Conservation (phyloP, 2,888 invertebrate species). For the Lochmaea capreae region DNA sequence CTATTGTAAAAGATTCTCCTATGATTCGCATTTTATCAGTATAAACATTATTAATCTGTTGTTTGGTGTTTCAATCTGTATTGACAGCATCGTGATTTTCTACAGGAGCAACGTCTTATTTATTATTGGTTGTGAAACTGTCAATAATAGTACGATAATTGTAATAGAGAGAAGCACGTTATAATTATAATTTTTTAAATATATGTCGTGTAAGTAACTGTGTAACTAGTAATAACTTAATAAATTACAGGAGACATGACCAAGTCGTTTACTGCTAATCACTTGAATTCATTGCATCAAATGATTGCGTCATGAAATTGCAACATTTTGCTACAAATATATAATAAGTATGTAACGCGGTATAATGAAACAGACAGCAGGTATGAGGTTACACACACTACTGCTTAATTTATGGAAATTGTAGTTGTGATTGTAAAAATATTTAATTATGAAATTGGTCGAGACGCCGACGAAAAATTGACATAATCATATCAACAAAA, state of each 20-base stretch:
- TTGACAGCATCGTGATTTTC: no score
- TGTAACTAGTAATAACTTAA: conserved; percentile 9
- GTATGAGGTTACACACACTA: conserved; percentile 10
- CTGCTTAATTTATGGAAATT: conserved; percentile 13
- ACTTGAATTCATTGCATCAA: conserved; percentile 16
- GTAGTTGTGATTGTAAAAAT: conserved; percentile 7
- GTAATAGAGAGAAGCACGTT: no score
- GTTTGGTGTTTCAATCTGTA: no score
- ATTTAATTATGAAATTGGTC: conserved; percentile 9
- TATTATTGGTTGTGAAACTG: no score
- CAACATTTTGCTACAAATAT: conserved; percentile 12
- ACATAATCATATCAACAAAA: conserved; percentile 3
- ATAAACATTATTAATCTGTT: no score
- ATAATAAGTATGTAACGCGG: conserved; percentile 8
- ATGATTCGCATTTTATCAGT: no score
- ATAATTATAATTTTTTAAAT: neutral
- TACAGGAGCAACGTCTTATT: no score
- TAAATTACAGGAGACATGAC: conserved; percentile 8
- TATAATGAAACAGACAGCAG: conserved; percentile 7
- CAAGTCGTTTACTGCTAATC: conserved; percentile 15
- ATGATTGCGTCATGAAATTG: conserved; percentile 19
- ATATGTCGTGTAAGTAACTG: neutral
- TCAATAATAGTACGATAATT: no score
- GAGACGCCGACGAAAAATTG: neutral
- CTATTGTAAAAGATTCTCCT: no score